Evolutionary conservation across 1,140 invertebrate genomes (phyloP), one percentile per base, ranked within the genome.

Genomic region (Ostrea denselamellosa): DNA sequence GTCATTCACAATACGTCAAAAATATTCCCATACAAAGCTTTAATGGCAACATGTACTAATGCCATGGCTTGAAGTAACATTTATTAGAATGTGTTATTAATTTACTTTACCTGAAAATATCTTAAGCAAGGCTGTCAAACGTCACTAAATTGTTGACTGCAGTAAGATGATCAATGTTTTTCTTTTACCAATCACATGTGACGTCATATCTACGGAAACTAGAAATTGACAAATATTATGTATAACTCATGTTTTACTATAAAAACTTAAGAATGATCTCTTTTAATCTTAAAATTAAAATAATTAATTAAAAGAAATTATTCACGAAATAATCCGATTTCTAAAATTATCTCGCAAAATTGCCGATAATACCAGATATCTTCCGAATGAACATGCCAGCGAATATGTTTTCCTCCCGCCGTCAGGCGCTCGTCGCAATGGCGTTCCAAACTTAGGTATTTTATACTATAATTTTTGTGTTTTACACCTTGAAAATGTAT

Each of bases 391-490:
- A 77, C 14, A 7, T 14, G 25, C 25, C 3, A 12, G 68, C 68
- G 68, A 77, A 28, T 77, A 28, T 34, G 28, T 77, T 77, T 77
- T 77, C 28, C 68, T 77, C 68, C 68, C 68, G 68, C 68, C 68
- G 68, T 34, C 22, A 77, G 68, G 68, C 68, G 68, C 68, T 77
- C 28, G 22, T 77, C 68, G 68, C 68, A 77, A 77, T 77, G 68
- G 68, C 68, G 68, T 77, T 77, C 68, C 28, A 77, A 77, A 77
- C 25, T 77, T 77, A 77, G 68, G 68, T 77, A 77, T 34, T 77
- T 77, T 77, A 77, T 77, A 77, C 68, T 34, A 77, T 14, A 25
- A 77, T 77, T 77, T 77, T 77, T 77, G 28, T 77, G 68, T 77
- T 77, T 77, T 77, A 34, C 25, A 77, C 68, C 14, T 28, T 44